These are phyloP conservation scores for Addax nasomaculatus DNA, from an alignment of 2,113 vertebrate species.

Conservation along the genomic window DNA sequence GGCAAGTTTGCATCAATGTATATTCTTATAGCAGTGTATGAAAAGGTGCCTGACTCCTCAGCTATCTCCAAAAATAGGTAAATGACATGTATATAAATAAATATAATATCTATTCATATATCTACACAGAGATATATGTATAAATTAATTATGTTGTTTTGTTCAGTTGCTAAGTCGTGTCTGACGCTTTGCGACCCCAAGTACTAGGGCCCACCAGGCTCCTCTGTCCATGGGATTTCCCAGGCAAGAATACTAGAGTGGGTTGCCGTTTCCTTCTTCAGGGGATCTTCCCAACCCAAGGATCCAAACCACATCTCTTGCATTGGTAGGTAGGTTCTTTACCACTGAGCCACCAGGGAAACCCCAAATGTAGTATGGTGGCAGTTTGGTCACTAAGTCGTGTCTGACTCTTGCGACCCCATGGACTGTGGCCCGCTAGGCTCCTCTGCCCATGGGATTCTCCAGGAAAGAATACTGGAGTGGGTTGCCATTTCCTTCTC, in stretches of 20 bases:
- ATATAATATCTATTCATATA: background rate
- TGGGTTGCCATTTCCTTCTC: background rate
- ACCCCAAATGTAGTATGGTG: background rate
- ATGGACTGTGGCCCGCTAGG: background rate
- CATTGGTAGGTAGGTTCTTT: background rate
- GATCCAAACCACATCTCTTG: background rate
- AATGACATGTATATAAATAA: background rate
- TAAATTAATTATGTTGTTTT: background rate
- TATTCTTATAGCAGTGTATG: background rate
- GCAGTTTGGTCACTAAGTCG: background rate
- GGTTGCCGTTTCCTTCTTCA: background rate
- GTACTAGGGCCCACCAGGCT: background rate
- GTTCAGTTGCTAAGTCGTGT: background rate
- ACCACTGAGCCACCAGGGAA: background rate
- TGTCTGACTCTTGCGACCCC: accelerated
- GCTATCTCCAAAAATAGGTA: background rate
- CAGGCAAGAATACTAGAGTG: background rate
- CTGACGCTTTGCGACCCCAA: background rate
- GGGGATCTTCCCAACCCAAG: background rate
- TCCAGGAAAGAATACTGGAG: background rate
- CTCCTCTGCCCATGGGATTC: background rate
- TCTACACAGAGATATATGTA: background rate
- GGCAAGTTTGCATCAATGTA: background rate
- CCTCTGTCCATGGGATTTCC: background rate
- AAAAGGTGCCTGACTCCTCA: background rate